Percentiles rank a stretch among this genome's conserved stretches.
These are phyloP conservation scores for Caranx melampygus DNA, from an alignment of 2,113 vertebrate genomes.

Conservation along the genomic window DNA sequence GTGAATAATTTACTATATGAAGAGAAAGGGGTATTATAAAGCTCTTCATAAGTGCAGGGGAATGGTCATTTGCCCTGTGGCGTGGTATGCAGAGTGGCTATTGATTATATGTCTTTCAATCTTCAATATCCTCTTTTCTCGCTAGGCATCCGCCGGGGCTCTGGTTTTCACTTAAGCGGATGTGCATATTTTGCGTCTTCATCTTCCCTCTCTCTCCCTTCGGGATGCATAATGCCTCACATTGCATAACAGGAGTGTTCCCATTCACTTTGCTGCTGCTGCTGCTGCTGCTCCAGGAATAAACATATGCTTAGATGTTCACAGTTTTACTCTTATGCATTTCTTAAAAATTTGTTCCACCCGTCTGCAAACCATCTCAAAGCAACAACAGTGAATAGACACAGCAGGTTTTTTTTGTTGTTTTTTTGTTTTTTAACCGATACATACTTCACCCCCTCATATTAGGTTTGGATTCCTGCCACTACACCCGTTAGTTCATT, in stretches of 20 bases:
- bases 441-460: not conserved
- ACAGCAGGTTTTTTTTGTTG: rapidly evolving
- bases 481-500: slow-evolving; percentile 23
- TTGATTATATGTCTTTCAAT: slow-evolving; percentile 75
- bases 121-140: slow-evolving; percentile 58
- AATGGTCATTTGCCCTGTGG: slow-evolving; percentile 41
- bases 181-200: slow-evolving; percentile 77
- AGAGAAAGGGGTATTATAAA: slow-evolving; percentile 52
- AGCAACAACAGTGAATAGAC: slow-evolving; percentile 27
- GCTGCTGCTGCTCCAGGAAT: slow-evolving; percentile 58
- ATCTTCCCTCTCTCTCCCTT: slow-evolving; percentile 52
- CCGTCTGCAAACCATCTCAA: slow-evolving; percentile 40
- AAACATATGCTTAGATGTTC: slow-evolving; percentile 63
- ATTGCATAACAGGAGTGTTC: slow-evolving; percentile 73
- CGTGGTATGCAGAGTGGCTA: slow-evolving; percentile 54
- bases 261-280: slow-evolving; percentile 49
- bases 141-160: slow-evolving; percentile 42
- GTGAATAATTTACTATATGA: slow-evolving; percentile 70
- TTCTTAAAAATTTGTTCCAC: slow-evolving; percentile 58
- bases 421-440: slow-evolving; percentile 16
- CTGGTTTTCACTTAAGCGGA: slow-evolving; percentile 75
- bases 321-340: slow-evolving; percentile 59
- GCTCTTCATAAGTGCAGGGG: slow-evolving; percentile 41
- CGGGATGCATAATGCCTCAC: slow-evolving; percentile 70
- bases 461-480: slow-evolving; percentile 30